Evolutionary conservation across 2,797 vertebrate genomes (phyloP).

Genomic region (Spondyliosoma cantharus): DNA sequence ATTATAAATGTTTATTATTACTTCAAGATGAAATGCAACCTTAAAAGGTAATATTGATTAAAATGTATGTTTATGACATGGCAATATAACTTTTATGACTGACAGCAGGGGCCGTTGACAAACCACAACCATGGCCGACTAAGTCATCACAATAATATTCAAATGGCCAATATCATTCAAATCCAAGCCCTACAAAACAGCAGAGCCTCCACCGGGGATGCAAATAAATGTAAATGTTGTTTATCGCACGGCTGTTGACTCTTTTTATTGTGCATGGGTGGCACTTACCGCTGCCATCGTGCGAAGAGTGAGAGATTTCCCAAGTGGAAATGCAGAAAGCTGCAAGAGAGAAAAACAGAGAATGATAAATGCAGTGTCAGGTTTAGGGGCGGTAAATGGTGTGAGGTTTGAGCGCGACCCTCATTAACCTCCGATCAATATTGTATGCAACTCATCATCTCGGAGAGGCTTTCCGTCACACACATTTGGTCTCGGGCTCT

Average conservation of each 20-base stretch:
- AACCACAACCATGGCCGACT: neutral
- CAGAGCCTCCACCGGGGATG: neutral
- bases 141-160: neutral
- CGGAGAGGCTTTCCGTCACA: conserved; percentile 50
- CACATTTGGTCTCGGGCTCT: conserved; percentile 21
- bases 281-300: conserved; percentile 87
- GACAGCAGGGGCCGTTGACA: neutral
- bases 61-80: neutral
- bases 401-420: conserved; percentile 24
- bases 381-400: conserved; percentile 12
- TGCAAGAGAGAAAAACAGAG: conserved; percentile 47
- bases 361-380: neutral
- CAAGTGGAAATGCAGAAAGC: conserved; percentile 58
- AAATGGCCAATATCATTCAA: neutral
- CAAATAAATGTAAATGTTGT: conserved; percentile 51
- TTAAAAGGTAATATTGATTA: neutral
- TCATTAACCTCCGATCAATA: conserved; percentile 68
- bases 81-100: neutral
- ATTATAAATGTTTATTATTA: too few species aligned
- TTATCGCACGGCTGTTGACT: neutral
- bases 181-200: neutral
- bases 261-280: neutral
- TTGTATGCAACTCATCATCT: conserved; percentile 58
- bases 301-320: conserved; percentile 40
- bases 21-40: neutral